A percentile compares a stretch with the other conserved stretches of the same genome.
phyloP scores from a whole-genome alignment of 2,888 invertebrate species.

The Acanthoscelides obtectus region DNA sequence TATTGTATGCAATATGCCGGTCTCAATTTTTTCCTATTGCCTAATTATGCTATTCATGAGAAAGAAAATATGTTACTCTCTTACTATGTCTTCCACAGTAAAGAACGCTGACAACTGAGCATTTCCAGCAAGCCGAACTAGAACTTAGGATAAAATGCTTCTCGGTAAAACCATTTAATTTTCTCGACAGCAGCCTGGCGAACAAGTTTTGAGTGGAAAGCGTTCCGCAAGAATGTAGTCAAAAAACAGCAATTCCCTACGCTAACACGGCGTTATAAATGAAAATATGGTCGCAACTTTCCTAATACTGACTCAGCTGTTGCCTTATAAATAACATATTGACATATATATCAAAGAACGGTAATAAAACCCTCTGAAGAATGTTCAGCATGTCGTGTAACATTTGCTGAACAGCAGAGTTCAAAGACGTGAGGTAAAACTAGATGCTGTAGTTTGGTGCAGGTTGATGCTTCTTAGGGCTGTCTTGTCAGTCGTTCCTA shows the following conservation, averaged over 20 bases:
- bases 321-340: constrained; percentile 22
- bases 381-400: background rate
- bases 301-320: constrained; percentile 18
- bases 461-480: no score
- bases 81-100: no score
- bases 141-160: background rate
- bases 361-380: constrained; percentile 11
- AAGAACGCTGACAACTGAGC: no score
- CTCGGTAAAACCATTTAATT: background rate
- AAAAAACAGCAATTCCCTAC: background rate
- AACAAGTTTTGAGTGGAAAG: background rate
- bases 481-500: no score
- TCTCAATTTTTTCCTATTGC: no score
- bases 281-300: constrained; percentile 15
- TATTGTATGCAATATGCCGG: no score
- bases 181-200: background rate
- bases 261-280: background rate
- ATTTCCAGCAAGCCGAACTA: no score
- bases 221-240: background rate
- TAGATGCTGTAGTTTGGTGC: no score
- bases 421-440: background rate
- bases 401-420: background rate
- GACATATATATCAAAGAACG: constrained; percentile 14
- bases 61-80: no score
- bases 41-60: no score